A percentile compares a stretch with the other conserved stretches of the same genome.
Conservation (phyloP, 2,797 vertebrate species). For the Sebastolobus altivelis region DNA sequence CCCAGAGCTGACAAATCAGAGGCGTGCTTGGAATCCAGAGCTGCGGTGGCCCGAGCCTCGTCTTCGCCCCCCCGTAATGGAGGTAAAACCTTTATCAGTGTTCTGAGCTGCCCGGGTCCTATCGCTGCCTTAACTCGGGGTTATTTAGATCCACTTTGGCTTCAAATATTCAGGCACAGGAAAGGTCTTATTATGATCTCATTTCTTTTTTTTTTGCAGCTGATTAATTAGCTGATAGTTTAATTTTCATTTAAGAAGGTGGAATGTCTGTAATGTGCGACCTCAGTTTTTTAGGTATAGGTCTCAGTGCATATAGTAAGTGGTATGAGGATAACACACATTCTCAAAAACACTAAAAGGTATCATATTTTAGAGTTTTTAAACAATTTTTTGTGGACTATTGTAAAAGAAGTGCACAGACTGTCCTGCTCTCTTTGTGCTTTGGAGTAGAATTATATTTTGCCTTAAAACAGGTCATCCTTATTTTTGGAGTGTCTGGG, state of each 20-base stretch:
- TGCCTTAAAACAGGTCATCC: slow-evolving; percentile 6
- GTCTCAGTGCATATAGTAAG: not conserved
- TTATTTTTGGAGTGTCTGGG: slow-evolving; percentile 7
- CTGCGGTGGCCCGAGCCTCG: slow-evolving; percentile 42
- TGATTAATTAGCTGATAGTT: slow-evolving; percentile 77
- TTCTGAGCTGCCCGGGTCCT: slow-evolving; percentile 43
- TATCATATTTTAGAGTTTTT: not conserved
- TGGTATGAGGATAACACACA: not conserved
- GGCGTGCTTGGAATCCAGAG: slow-evolving; percentile 69
- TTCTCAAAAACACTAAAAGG: not conserved
- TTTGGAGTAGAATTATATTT: slow-evolving; percentile 1
- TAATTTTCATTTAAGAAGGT: slow-evolving; percentile 33
- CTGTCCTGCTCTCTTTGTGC: not conserved
- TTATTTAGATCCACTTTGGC: slow-evolving; percentile 64
- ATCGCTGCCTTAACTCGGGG: slow-evolving; percentile 44
- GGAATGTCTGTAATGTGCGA: slow-evolving; percentile 12
- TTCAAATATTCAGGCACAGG: slow-evolving; percentile 44
- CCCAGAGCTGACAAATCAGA: slow-evolving; percentile 76
- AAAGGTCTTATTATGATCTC: slow-evolving; percentile 69
- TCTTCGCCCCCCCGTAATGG: slow-evolving; percentile 64
- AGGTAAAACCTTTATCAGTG: slow-evolving; percentile 74
- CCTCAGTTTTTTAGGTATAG: not conserved
- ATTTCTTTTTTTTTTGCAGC: slow-evolving; percentile 53
- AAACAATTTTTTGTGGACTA: not conserved
- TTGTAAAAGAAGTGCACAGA: not conserved